Evolutionary conservation across 2,797 vertebrate species (phyloP).

Genomic region (Rousettus madagascariensis): DNA sequence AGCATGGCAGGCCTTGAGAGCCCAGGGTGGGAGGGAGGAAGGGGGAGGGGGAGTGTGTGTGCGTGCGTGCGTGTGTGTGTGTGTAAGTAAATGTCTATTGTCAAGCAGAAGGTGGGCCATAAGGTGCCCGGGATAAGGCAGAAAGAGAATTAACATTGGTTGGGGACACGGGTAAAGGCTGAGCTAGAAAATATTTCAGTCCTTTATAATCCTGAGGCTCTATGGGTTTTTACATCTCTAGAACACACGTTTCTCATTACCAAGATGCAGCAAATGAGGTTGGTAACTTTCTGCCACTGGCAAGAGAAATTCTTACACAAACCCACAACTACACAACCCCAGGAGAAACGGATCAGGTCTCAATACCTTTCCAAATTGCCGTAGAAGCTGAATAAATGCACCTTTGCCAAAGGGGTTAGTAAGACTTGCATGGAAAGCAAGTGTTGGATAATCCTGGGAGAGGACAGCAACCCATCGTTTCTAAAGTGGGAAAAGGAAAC

Average conservation of each 20-base stretch:
- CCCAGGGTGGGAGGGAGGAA: too few species aligned
- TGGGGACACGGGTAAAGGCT: rapidly evolving
- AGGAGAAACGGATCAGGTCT: background rate
- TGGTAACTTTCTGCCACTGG: background rate
- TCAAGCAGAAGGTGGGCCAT: background rate
- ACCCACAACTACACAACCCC: background rate
- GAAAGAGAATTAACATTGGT: background rate
- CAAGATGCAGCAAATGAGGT: background rate
- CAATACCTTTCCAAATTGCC: conserved; percentile 98
- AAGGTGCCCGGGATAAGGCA: background rate
- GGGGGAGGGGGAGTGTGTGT: rapidly evolving
- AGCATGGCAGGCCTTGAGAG: background rate
- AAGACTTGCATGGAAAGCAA: conserved; percentile 98
- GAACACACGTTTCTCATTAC: background rate
- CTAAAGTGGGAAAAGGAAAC: conserved; percentile 80
- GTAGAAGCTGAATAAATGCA: conserved; percentile 96
- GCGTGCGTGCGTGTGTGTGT: background rate
- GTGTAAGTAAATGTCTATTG: background rate
- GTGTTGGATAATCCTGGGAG: conserved; percentile 96
- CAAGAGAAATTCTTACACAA: background rate
- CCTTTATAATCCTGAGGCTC: background rate
- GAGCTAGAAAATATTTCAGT: background rate
- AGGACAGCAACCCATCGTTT: conserved; percentile 97
- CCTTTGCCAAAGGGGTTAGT: conserved; percentile 99
- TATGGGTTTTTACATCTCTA: background rate